Percentiles rank a stretch among this genome's conserved stretches.
Evolutionary conservation across 35 echinoderm and acorn worm genomes (phyloP).

Genomic region (Ptychodera flava): DNA sequence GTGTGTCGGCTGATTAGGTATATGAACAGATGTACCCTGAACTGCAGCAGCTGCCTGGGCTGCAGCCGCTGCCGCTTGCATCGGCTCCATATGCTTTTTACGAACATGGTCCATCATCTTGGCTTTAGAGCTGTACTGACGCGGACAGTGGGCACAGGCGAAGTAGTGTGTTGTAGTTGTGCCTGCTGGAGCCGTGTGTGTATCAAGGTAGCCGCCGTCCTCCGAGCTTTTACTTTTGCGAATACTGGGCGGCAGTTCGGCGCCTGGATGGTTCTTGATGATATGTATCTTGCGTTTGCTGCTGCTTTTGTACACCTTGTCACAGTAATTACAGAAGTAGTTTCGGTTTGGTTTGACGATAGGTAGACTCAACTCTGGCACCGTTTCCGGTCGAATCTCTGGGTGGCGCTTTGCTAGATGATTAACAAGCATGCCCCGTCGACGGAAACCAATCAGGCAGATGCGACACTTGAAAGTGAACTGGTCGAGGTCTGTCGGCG

Average conservation of each 20-base stretch:
- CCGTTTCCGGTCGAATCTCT: constrained; percentile 68
- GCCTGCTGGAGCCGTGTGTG: constrained; percentile 93
- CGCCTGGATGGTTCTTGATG: constrained; percentile 91
- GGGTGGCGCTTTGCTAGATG: constrained; percentile 85
- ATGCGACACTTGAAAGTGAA: constrained; percentile 93
- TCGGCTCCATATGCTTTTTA: constrained; percentile 97
- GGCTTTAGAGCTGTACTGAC: constrained; percentile 98
- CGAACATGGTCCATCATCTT: constrained; percentile 99
- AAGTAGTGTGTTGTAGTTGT: constrained; percentile 97
- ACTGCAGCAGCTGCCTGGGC: not conserved
- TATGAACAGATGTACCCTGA: not conserved
- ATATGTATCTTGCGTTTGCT: constrained; percentile 99
- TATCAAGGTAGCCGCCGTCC: constrained; percentile 68
- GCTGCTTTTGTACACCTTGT: constrained; percentile 98
- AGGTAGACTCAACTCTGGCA: constrained; percentile 87
- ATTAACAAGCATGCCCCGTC: constrained; percentile 93
- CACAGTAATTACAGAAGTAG: constrained; percentile 97
- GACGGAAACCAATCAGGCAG: constrained; percentile 86
- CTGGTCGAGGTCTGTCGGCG: constrained; percentile 69
- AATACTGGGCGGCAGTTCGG: constrained; percentile 73
- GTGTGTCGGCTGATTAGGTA: no score
- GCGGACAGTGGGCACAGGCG: constrained; percentile 95
- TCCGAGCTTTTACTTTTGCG: constrained; percentile 80
- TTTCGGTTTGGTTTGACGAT: constrained; percentile 95
- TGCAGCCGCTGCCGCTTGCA: constrained; percentile 20